phyloP scores from a whole-genome alignment of 1,140 invertebrate genomes.

The Bradysia coprophila region DNA sequence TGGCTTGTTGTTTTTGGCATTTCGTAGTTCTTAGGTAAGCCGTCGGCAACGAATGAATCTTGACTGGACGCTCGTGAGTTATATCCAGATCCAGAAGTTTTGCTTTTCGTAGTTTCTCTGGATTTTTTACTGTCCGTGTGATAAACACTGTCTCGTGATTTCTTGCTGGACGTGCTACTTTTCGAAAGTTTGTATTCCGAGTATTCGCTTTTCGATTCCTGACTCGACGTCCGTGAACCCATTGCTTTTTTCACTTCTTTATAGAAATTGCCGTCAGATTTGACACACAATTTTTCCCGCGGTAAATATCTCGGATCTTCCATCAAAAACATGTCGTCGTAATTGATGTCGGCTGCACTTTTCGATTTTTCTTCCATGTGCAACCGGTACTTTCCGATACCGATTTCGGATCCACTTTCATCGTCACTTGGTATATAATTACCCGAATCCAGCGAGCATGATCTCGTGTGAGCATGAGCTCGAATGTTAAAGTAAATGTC shows the following conservation, averaged over 20 bases:
- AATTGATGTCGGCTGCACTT: conserved; percentile 26
- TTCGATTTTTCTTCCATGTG: conserved; percentile 31
- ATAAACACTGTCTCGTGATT: conserved; percentile 37
- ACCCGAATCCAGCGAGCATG: conserved; percentile 46
- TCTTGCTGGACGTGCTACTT: conserved; percentile 40
- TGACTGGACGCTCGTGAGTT: conserved; percentile 39
- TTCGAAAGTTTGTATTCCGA: conserved; percentile 36
- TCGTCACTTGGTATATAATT: conserved; percentile 46
- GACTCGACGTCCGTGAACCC: conserved; percentile 38
- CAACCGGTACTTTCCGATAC: conserved; percentile 23
- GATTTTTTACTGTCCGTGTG: conserved; percentile 41
- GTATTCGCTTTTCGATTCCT: conserved; percentile 44
- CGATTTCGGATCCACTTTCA: conserved; percentile 30
- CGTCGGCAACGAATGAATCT: conserved; percentile 32
- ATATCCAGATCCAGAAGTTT: conserved; percentile 25
- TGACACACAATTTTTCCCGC: conserved; percentile 40
- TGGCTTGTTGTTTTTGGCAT: conserved; percentile 23
- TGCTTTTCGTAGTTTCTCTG: conserved; percentile 34
- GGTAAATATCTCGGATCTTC: conserved; percentile 46
- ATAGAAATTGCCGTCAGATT: conserved; percentile 46
- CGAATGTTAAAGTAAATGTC: conserved; percentile 23
- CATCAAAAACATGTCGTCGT: conserved; percentile 40
- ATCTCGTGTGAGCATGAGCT: conserved; percentile 31
- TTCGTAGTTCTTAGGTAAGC: conserved; percentile 14
- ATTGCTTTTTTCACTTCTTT: conserved; percentile 39